These are phyloP conservation scores for Drosophila pseudotakahashii DNA, from an alignment of 2,888 invertebrate species.

Conservation along the genomic window DNA sequence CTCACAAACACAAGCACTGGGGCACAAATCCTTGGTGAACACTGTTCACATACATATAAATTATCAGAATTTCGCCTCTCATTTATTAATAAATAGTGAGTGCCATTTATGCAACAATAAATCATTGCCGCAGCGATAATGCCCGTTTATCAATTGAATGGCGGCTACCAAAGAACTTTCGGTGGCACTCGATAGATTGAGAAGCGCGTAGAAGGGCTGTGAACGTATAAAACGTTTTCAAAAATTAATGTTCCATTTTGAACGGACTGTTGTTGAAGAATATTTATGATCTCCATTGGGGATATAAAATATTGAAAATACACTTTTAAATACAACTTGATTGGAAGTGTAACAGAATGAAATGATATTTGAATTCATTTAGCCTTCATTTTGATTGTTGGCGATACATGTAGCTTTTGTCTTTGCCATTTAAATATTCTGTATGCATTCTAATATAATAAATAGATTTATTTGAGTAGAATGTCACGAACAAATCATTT, in stretches of 20 bases:
- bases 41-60: slow-evolving; percentile 56
- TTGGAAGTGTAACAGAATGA: neutral
- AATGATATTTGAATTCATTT: neutral
- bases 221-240: neutral
- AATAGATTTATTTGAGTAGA: slow-evolving; percentile 4
- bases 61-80: slow-evolving; percentile 54
- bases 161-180: slow-evolving; percentile 13
- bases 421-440: slow-evolving; percentile 1
- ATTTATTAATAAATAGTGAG: slow-evolving; percentile 56
- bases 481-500: slow-evolving; percentile 12
- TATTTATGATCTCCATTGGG: neutral
- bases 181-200: slow-evolving; percentile 10
- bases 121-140: slow-evolving; percentile 66
- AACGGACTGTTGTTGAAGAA: neutral
- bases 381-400: neutral
- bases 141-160: slow-evolving; percentile 61
- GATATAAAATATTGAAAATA: slow-evolving; percentile 7
- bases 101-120: slow-evolving; percentile 66
- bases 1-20: slow-evolving; percentile 10
- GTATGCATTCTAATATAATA: slow-evolving; percentile 8
- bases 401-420: neutral
- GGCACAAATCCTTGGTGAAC: slow-evolving; percentile 60
- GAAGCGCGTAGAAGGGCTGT: slow-evolving; percentile 10
- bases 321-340: neutral
- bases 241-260: slow-evolving; percentile 20